Percentiles rank a stretch among this genome's conserved stretches.
These are phyloP conservation scores for Sialis fuliginosa DNA, from an alignment of 2,888 invertebrate genomes.

Conservation along the genomic window DNA sequence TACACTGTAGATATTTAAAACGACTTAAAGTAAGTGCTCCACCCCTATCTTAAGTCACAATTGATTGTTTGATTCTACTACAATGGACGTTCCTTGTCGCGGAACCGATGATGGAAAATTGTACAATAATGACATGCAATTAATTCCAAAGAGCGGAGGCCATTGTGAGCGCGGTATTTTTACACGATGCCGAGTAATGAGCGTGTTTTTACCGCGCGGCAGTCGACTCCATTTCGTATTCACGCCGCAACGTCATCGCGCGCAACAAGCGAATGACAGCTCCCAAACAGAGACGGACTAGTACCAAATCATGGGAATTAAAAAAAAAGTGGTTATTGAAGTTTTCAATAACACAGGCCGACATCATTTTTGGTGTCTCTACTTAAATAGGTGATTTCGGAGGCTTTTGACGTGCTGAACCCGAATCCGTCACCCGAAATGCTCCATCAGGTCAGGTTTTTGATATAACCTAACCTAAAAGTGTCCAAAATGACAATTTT, in stretches of 20 bases:
- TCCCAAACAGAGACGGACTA: not conserved
- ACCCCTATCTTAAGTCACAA: too few species aligned
- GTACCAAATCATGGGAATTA: not conserved
- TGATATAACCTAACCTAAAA: too few species aligned
- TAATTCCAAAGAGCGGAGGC: conserved; percentile 9
- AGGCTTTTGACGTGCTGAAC: too few species aligned
- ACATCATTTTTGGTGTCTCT: too few species aligned
- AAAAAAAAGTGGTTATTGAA: too few species aligned
- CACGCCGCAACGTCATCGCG: not conserved
- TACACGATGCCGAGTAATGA: not conserved
- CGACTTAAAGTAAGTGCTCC: too few species aligned
- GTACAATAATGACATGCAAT: conserved; percentile 12
- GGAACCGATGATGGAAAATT: conserved; percentile 10
- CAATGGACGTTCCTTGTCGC: not conserved
- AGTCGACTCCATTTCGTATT: not conserved
- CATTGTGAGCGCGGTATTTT: not conserved
- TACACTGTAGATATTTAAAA: too few species aligned
- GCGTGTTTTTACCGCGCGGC: not conserved
- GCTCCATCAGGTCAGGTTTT: too few species aligned
- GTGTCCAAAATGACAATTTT: too few species aligned
- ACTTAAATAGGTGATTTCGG: too few species aligned
- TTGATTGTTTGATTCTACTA: not conserved
- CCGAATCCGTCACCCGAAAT: too few species aligned
- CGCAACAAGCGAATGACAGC: not conserved
- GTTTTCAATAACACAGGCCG: too few species aligned